Base-by-base conservation (phyloP, 2,113 vertebrate genomes). In the Perca schrenkii region DNA sequence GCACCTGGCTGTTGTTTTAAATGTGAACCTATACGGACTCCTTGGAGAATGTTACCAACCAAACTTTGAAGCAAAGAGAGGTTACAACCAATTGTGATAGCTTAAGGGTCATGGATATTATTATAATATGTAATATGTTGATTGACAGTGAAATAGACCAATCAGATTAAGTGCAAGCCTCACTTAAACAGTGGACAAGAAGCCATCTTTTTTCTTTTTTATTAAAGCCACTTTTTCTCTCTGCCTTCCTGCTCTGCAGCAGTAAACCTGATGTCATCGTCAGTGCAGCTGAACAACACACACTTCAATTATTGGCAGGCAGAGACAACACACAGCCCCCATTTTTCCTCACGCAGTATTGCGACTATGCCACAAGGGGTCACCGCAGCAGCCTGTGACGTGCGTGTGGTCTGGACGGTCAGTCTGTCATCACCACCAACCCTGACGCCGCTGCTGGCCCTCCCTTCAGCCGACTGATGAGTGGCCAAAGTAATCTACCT, bases 401-500 rank as follows among this genome's bases (percentile, higher is more conserved):
- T 76, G 89, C 57, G 91, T 90, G 88, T 92, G 90, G 91, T 90
- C 90, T 73, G 13, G 25, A 58, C n/a, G 17, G 66, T 69, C 84
- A 66, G 67, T 88, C 87, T 81, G 74, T 92, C 89, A 90, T 73
- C 92, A 88, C 72, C 77, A 62, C 64, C 16, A 71, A 64, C 80
- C n/a, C 61, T 63, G 72, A 63, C 13, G 43, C 85, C 25, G 70
- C 82, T 66, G 71, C 87, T 7, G 74, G 71, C 61, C 69, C 28
- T 74, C 34, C 2, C 84, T 54, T 54, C 79, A 52, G 65, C 65
- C 65, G 85, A 90, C 82, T 93, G 92, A 91, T 85, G 85, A 77
- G 15, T 13, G 12, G 90, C 93, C 92, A 93, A 92, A 90, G 80
- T 91, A 92, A 92, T 85, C 88, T 88, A 88, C 86, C 88, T 92